Evolutionary conservation across 2,888 invertebrate species (phyloP), one percentile per base, ranked within the genome.

Genomic region (Mesodorylaimus sp.): DNA sequence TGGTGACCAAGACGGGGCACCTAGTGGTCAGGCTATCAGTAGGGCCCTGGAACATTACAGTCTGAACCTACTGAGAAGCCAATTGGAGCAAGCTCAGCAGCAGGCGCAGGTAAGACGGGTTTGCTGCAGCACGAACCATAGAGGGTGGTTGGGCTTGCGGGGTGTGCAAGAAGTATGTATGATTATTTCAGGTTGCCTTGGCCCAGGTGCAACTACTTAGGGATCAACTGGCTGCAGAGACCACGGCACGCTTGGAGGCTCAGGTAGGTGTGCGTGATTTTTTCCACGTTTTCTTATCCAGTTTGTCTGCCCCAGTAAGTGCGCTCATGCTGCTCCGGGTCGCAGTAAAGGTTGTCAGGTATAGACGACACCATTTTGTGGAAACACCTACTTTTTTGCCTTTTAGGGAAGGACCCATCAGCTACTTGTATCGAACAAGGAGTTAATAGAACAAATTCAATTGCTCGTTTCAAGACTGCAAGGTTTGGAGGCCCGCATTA

Each of bases 361-460:
- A 32, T 16, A 16, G 16, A 32, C 32, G 16, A 32, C 32, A 16
- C 16, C 10, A 13, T 13, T 7, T n/a, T 43, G 5, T 43, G 16
- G 7, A 32, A 16, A 32, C 32, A 32, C 32, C 32, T 32, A 32
- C 16, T 45, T 25, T 29, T 45, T 24, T 13, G 19, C 52, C 42
- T 55, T 70, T 3, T 70, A 82, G 77, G 76, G 88, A 19, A 77
- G 91, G 57, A 89, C 88, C 5, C 89, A 93, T 66, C 91, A 93
- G 69, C 74, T 95, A 53, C 71, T 95, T 58, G 79, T 87, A 48
- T 89, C 93, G 67, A 95, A 95, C 71, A 81, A 87, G 59, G 93
- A 93, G 68, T 71, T 95, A 43, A 71, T 95, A 56, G 89, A 91
- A 64, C 93, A 95, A 68, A 84, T 95, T 61, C 82, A 86, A 42